Evolutionary conservation across 2,113 vertebrate species (phyloP).

Genomic region (Corythornis vintsioides): DNA sequence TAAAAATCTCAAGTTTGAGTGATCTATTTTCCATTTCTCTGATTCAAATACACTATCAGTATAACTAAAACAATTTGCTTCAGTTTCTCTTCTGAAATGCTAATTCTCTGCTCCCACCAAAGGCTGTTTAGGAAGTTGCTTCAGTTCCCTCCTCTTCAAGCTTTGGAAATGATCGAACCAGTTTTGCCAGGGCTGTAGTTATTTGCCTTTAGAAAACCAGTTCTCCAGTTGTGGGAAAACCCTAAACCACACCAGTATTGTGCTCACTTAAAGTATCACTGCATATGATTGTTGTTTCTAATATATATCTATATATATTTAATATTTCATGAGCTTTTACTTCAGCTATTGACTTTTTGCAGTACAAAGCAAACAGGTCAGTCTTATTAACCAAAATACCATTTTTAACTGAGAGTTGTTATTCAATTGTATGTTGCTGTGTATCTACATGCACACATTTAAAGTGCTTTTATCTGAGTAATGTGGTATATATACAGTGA

Average conservation of each 20-base stretch:
- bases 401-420: neutral
- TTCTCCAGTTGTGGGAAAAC: conserved; percentile 32
- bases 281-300: neutral
- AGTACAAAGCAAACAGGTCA: neutral
- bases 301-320: neutral
- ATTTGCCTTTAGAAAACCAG: conserved; percentile 18
- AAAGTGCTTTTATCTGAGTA: neutral
- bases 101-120: conserved; percentile 22
- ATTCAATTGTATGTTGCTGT: neutral
- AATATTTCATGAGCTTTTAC: neutral
- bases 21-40: conserved; percentile 51
- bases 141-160: conserved; percentile 29
- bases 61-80: conserved; percentile 29
- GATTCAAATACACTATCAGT: conserved; percentile 30
- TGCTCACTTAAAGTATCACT: neutral
- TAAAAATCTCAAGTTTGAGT: conserved; percentile 68
- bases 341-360: neutral
- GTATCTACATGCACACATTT: neutral
- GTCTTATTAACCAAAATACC: neutral
- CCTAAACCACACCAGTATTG: neutral
- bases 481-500: neutral
- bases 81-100: neutral
- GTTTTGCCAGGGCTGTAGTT: conserved; percentile 21
- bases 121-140: conserved; percentile 63
- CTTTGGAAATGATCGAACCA: conserved; percentile 15